Base-by-base conservation (phyloP, 2,797 vertebrate genomes). In the Falco rusticolus region DNA sequence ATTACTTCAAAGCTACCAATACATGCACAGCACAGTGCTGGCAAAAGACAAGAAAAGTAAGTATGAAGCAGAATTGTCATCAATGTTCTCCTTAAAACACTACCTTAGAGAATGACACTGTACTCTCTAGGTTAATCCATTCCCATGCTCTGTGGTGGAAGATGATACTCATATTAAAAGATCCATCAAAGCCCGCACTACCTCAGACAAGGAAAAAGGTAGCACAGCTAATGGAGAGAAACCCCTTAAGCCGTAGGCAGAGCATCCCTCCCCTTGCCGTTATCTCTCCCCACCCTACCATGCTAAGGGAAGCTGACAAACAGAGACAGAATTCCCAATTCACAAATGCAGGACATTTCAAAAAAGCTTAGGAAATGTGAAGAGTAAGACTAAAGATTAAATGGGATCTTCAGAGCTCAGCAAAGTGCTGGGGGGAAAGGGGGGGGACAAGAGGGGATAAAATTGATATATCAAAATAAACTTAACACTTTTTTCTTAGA, bases 111-210 rank as follows among this genome's bases (percentile, higher is more conserved):
- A 95, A 85, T 0, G 1, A 81, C 66, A 83, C 86, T 80, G 76
- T 48, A 90, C 57, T 81, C 92, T 93, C 94, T 91, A 86, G 95
- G 93, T 90, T 95, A 95, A 93, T 89, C 90, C 89, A 87, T 95
- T 87, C 89, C 84, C 72, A 63, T 91, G 61, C 79, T 91, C 90
- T 69, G 61, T 68, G 84, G 3, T 68, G 61, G 96, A 94, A 87
- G 72, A 95, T 78, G 92, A 97, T 93, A 77, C 82, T 84, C 79
- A 87, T 95, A 96, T 92, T 92, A 94, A 87, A 92, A 94, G 87
- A 96, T 96, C 95, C 89, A 96, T 96, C 95, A 97, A 92, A 86
- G 84, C 61, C 63, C 0, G 2, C 47, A 51, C 65, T 71, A 65
- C 77, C 81, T 89, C 54, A 87, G 84, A 93, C 86, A 86, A 75